Percentiles rank a stretch among this genome's conserved stretches.
Conservation (phyloP, 30 jellyfish, hydroid and myxozoan species). For the Hydractinia symbiolongicarpus region DNA sequence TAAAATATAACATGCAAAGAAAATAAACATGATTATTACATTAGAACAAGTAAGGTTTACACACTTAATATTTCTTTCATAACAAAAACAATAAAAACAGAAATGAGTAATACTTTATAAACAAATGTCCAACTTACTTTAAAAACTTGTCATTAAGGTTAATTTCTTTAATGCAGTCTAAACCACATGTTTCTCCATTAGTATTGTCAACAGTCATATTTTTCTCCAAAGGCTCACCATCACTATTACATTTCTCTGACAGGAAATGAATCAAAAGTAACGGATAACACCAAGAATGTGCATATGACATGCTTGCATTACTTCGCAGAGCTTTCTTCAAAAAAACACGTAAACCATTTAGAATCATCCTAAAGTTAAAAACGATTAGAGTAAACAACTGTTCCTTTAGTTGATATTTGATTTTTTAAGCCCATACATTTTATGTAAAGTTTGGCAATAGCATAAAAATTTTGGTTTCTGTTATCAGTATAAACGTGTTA, state of each 20-base stretch:
- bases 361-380: not conserved
- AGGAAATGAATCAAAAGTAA: not conserved
- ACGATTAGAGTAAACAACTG: too few species aligned
- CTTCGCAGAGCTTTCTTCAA: not conserved
- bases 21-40: too few species aligned
- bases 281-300: not conserved
- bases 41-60: too few species aligned
- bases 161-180: not conserved
- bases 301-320: not conserved
- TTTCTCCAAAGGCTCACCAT: slow-evolving; percentile 1
- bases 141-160: not conserved
- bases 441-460: too few species aligned
- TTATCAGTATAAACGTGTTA: too few species aligned
- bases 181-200: not conserved
- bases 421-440: too few species aligned
- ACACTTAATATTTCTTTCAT: too few species aligned
- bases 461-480: too few species aligned
- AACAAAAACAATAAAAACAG: too few species aligned
- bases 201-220: not conserved
- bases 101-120: too few species aligned
- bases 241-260: not conserved
- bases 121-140: slow-evolving; percentile 10
- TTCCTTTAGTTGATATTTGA: too few species aligned
- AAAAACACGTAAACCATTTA: not conserved
- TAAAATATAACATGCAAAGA: not conserved